Evolutionary conservation across 2,797 vertebrate genomes (phyloP).

Genomic region (Sebastiscus albofasciatus): DNA sequence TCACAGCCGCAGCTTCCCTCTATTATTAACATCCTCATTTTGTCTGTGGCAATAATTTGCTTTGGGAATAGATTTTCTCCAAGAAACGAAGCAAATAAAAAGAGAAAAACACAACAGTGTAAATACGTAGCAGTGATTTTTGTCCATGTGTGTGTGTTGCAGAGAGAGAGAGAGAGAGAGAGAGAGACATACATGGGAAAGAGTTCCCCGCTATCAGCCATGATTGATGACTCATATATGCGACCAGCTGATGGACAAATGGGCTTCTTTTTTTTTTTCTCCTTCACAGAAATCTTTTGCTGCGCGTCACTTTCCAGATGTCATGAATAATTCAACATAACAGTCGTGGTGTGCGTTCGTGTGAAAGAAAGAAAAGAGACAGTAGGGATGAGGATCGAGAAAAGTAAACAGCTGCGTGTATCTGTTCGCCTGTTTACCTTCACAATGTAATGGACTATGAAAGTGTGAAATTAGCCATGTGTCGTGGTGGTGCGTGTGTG

Average conservation of each 20-base stretch:
- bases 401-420: background rate
- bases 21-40: conserved; percentile 20
- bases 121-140: background rate
- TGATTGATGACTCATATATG: conserved; percentile 37
- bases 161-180: background rate
- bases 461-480: background rate
- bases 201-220: background rate
- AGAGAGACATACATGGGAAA: background rate
- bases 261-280: background rate
- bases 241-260: conserved; percentile 12
- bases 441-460: background rate
- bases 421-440: background rate
- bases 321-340: conserved; percentile 27
- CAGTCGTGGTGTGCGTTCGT: background rate
- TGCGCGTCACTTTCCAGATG: background rate
- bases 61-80: background rate
- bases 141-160: background rate
- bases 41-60: background rate
- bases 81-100: background rate
- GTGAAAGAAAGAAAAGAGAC: background rate
- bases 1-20: background rate
- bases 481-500: background rate
- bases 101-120: background rate
- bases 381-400: background rate
- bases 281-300: background rate